Evolutionary conservation across 2,797 vertebrate genomes (phyloP).

Genomic region (Carduelis carduelis): DNA sequence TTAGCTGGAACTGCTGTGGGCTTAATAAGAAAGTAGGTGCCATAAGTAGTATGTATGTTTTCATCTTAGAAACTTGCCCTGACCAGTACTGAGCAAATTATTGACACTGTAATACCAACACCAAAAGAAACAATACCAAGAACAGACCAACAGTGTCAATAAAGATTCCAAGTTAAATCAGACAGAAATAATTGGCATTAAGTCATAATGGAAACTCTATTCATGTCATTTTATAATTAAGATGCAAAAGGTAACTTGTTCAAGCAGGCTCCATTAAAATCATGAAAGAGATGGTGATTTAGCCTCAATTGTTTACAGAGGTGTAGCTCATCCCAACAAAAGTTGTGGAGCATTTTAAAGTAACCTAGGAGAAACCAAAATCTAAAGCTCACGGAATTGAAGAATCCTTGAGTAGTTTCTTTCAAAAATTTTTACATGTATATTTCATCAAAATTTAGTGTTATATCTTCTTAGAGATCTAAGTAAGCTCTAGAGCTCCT

Average conservation of each 20-base stretch:
- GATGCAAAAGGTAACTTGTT: slow-evolving; percentile 56
- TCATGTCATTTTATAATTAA: slow-evolving; percentile 61
- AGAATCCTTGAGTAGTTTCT: background rate
- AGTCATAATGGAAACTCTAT: slow-evolving; percentile 59
- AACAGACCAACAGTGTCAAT: slow-evolving; percentile 45
- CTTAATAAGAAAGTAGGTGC: background rate
- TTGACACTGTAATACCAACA: slow-evolving; percentile 46
- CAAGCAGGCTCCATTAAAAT: slow-evolving; percentile 29
- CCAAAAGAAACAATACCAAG: slow-evolving; percentile 30
- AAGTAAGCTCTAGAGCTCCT: background rate
- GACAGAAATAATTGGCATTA: slow-evolving; percentile 67
- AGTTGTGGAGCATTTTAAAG: background rate
- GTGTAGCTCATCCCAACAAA: background rate
- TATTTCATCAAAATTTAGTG: background rate
- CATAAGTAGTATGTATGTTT: background rate
- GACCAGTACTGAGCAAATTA: slow-evolving; percentile 51
- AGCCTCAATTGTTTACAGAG: background rate
- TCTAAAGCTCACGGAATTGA: background rate
- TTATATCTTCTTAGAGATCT: background rate
- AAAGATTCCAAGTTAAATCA: slow-evolving; percentile 62
- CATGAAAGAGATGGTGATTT: slow-evolving; percentile 14
- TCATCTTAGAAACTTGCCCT: slow-evolving; percentile 60
- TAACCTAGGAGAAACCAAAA: background rate
- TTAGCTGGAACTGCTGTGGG: background rate
- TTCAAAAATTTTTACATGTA: background rate